Evolutionary conservation across 2,888 invertebrate species (phyloP), one percentile per base, ranked within the genome.

Genomic region (Cataglyphis livida): DNA sequence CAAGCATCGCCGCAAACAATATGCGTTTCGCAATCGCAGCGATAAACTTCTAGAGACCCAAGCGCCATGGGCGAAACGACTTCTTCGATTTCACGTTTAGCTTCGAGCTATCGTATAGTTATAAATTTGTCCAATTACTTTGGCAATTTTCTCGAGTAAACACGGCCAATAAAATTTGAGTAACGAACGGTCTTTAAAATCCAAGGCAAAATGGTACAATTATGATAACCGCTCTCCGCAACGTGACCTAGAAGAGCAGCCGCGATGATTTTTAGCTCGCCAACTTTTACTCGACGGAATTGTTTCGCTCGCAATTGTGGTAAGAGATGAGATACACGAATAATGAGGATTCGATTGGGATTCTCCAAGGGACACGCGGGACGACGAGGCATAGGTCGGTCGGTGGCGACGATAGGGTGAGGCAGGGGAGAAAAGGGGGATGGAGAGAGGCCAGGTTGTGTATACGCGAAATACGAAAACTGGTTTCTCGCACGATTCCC

Each of bases 401-500:
- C 84, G 85, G 25, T 9, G n/a, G 61, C 44, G 44, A 44, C 5
- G 35, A 35, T 35, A 35, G 35, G 35, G 64, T 81, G 41, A 44
- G 38, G 64, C 5, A 44, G 10, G 44, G 44, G 18, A 57, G 18
- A 32, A 54, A 28, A 38, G 54, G 66, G 28, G 38, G 41, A 71
- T 12, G 51, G 25, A 64, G 65, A 64, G 81, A 70, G 48, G 74
- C 44, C 10, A 4, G 35, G 41, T 15, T 28, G 21, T 21, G n/a
- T 65, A 48, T 25, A 44, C 25, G 38, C 44, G 66, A 54, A 76
- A 10, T 44, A 86, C 90, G 89, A 86, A 88, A 91, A 91, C 90
- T 91, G 91, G 90, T 91, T 91, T 90, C 76, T 83, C 38, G 28
- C 54, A 66, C 44, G 76, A 76, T 66, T 74, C 84, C 82, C 70